Evolutionary conservation across 2,113 vertebrate species (phyloP), one percentile per base, ranked within the genome.

Genomic region (Catharus bicknelli): DNA sequence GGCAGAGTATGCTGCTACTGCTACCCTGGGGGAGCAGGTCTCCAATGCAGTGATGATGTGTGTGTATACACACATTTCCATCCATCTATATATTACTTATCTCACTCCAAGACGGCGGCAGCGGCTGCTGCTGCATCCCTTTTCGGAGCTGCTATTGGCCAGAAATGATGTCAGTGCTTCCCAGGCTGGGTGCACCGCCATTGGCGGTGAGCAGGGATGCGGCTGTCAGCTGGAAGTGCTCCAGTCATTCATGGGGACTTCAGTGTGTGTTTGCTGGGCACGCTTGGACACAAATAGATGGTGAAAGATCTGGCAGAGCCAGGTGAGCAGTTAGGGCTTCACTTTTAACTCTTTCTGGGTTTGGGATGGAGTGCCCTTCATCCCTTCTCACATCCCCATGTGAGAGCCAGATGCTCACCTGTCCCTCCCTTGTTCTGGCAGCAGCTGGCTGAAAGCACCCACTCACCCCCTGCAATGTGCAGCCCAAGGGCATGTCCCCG

Each of bases 141-240:
- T 97, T 88, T 34, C 98, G 11, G 96, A 76, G 62, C 95, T 93
- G 93, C 97, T 91, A 99, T 99, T 99, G 99, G 99, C 97, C 97
- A 96, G 93, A 97, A 97, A 99, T 99, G 99, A 99, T 99, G 99
- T 99, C 98, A 99, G 98, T 98, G 96, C 97, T 98, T 98, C 97
- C 96, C 97, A 96, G 97, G 95, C 96, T 97, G 97, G 97, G 97
- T 96, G 96, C 92, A 62, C 94, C 97, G 95, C 96, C 96, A 96
- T 99, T 99, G 99, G 99, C 97, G 94, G 95, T 93, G 92, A 53
- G 96, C 95, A 83, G 95, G 98, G 98, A 98, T 98, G 98, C 98
- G 96, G 97, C 95, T 96, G 97, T 98, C 98, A 97, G 97, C 96
- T 86, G 98, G 98, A 98, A 97, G 97, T 97, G 97, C 98, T 98